Base-by-base conservation (phyloP, 2,113 vertebrate genomes). In the Psophia crepitans region DNA sequence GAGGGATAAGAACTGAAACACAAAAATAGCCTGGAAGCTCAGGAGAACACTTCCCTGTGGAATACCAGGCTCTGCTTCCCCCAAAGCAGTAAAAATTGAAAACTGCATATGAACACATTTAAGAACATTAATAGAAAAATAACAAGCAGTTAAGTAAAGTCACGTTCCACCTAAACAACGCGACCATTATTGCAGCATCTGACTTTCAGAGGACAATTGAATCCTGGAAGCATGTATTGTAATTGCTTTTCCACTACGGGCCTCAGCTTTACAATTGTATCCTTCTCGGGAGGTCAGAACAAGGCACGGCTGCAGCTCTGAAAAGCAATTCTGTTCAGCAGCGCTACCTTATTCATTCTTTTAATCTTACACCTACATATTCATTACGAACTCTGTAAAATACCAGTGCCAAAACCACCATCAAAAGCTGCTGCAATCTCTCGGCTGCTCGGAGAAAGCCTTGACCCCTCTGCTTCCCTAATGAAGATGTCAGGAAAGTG, bases 271-370 rank as follows among this genome's bases (percentile, higher is more conserved):
- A 77, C 79, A 79, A 84, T 37, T 28, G 53, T 80, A 95, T 73
- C 96, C 96, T 97, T 97, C 96, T 98, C 83, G 6, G 94, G 97
- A 98, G 98, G 95, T 98, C 97, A 97, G 97, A 93, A 56, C 28
- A 10, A 96, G 94, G 37, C 69, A 35, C 8, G 53, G 93, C 78
- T 88, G 58, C 77, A 22, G 80, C 74, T 86, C 69, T 51, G 33
- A 80, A 89, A 96, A 93, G 89, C 93, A 86, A 78, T 91, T 84
- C 84, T 71, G 64, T 35, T 91, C 11, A 88, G 84, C 82, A 57
- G 69, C 23, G 3, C 26, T 85, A 63, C 92, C 63, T 93, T 78
- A 83, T 95, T 97, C 96, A 95, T 97, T 82, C 94, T 95, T 96
- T 94, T 90, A 95, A 96, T 97, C 96, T 96, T 78, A 96, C 91